Conservation (phyloP, 2,113 vertebrate species). For the Colistium nudipinnis region DNA sequence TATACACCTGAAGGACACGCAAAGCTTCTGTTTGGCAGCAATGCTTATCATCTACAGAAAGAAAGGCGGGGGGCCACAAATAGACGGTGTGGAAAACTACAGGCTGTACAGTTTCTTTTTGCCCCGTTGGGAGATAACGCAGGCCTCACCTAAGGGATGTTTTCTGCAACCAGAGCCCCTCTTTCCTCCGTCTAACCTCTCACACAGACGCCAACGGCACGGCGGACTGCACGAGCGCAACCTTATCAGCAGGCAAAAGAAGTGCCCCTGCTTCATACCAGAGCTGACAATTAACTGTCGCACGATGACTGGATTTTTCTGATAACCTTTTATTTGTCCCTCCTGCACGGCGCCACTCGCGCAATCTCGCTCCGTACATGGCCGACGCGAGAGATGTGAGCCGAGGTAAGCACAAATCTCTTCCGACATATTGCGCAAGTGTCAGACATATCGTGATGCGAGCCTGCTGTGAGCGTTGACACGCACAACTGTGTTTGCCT, state of each 20-base stretch:
- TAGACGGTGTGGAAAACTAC: slow-evolving; percentile 22
- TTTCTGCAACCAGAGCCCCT: slow-evolving; percentile 62
- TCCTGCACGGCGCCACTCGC: slow-evolving; percentile 20
- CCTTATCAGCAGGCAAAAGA: slow-evolving; percentile 79
- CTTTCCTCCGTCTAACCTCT: slow-evolving; percentile 59
- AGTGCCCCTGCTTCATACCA: slow-evolving; percentile 60
- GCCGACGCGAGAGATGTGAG: slow-evolving; percentile 43
- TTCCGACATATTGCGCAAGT: slow-evolving; percentile 51
- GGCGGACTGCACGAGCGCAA: slow-evolving; percentile 61
- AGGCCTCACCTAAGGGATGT: slow-evolving; percentile 64
- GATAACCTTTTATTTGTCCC: slow-evolving; percentile 77
- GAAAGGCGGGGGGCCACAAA: neutral
- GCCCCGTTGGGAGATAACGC: slow-evolving; percentile 28
- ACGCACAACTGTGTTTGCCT: neutral
- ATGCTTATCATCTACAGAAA: neutral
- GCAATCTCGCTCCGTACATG: slow-evolving; percentile 54
- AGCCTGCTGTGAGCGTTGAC: slow-evolving; percentile 5
- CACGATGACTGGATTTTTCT: slow-evolving; percentile 76
- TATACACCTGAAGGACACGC: slow-evolving; percentile 4
- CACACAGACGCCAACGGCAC: slow-evolving; percentile 65
- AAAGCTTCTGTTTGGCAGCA: neutral
- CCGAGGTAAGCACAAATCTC: slow-evolving; percentile 73
- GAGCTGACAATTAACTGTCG: slow-evolving; percentile 77
- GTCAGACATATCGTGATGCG: slow-evolving; percentile 41
- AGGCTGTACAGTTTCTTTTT: slow-evolving; percentile 20